phyloP scores from a whole-genome alignment of 2,113 vertebrate species.

The Eulacestoma nigropectus region DNA sequence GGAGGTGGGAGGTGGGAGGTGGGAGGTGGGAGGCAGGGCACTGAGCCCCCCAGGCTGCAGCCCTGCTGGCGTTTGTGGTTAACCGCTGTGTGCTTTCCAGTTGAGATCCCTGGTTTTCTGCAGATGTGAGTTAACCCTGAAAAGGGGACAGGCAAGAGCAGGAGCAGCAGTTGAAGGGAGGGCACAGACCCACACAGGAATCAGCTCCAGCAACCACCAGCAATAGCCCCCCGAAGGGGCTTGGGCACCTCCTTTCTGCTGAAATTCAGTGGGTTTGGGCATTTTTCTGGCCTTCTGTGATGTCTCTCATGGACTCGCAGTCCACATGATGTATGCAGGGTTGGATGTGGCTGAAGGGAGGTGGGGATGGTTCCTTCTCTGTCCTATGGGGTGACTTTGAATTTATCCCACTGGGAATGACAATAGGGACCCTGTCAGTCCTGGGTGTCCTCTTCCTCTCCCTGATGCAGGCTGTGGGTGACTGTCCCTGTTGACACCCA shows the following conservation, averaged over 20 bases:
- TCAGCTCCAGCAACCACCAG: not conserved
- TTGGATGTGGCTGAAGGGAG: not conserved
- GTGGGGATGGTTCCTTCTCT: not conserved
- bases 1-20: not conserved
- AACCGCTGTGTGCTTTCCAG: not conserved
- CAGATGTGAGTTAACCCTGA: not conserved
- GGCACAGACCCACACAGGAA: not conserved
- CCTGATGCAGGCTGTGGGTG: not conserved
- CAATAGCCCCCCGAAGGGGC: fast-evolving
- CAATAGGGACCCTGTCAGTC: not conserved
- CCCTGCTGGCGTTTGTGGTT: not conserved
- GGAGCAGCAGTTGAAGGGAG: not conserved
- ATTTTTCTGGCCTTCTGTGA: not conserved
- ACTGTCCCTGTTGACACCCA: not conserved
- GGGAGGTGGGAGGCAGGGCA: not conserved
- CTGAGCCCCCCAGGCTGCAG: not conserved
- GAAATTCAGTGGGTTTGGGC: not conserved
- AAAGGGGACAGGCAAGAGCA: not conserved
- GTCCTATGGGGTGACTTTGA: not conserved
- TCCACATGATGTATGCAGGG: fast-evolving
- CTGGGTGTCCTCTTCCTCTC: not conserved
- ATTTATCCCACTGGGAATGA: not conserved
- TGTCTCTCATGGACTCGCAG: not conserved
- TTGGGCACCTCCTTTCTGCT: not conserved
- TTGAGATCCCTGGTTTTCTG: not conserved